Evolutionary conservation across 2,888 invertebrate species (phyloP), one percentile per base, ranked within the genome.

Genomic region (Athalia cordata): DNA sequence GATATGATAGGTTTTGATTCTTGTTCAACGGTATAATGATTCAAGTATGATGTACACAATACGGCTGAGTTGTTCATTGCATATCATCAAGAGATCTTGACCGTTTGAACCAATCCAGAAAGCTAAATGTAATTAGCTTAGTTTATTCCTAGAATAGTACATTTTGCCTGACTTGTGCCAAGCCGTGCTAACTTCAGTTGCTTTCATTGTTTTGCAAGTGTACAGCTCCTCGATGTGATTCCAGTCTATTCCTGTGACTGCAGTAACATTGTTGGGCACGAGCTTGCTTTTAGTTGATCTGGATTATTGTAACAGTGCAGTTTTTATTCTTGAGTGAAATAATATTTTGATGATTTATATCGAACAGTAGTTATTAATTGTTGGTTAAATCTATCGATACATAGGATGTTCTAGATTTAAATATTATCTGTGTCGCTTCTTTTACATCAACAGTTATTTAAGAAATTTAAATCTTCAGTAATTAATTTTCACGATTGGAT

Each of bases 211-310:
- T 64, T 78, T 70, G 78, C 68, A 52, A 77, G 78, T 72, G 62
- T 62, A 50, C 13, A 67, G 65, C 61, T 62, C 45, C 64, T 13
- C 45, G 74, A 52, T 64, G 78, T 57, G 78, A 62, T 78, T 74
- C 74, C 74, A 78, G 74, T 52, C 78, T 78, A 78, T 78, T 78
- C 70, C 70, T 78, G 78, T 70, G 74, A 62, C 49, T 47, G 9
- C 64, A n/a, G 75, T 11, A 64, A 52, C 64, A 62, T 62, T 72
- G 47, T 72, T 47, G 47, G 47, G 43, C 62, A 62, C 75, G 50
- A 49, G 62, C 50, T 75, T 62, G 43, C 75, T 29, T 50, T 55
- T 50, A 75, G 75, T 62, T 64, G 49, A 52, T 75, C 52, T 62
- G 29, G 43, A 75, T 50, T 75, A 75, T 75, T 64, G 50, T 49